A percentile compares a stretch with the other conserved stretches of the same genome.
phyloP scores from a whole-genome alignment of 2,113 vertebrate genomes.

The Mobula birostris region DNA sequence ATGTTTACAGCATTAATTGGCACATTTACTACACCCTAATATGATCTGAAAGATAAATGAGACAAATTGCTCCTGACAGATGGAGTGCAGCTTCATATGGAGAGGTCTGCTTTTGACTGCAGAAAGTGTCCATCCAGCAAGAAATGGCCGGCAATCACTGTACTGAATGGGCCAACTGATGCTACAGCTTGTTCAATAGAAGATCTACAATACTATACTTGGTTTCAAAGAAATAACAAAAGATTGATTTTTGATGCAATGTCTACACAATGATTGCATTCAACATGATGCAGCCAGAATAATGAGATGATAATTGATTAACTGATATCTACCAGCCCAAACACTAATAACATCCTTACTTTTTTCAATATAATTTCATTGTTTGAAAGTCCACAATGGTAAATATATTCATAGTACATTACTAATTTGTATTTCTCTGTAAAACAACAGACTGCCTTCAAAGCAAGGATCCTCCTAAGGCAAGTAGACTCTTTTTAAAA shows the following conservation, averaged over 20 bases:
- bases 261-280: not conserved
- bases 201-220: not conserved
- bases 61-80: slow-evolving; percentile 40
- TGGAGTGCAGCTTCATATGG: not conserved
- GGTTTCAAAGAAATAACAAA: slow-evolving; percentile 2
- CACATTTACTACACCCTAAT: slow-evolving; percentile 45
- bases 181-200: not conserved
- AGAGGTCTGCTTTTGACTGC: not conserved
- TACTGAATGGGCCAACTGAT: not conserved
- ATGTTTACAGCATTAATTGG: slow-evolving; percentile 56
- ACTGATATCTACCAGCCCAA: not conserved
- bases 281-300: not conserved
- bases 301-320: slow-evolving; percentile 22
- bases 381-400: not conserved
- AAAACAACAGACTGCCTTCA: not conserved
- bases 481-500: not conserved
- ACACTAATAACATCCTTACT: not conserved
- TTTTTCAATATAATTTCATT: slow-evolving; percentile 16
- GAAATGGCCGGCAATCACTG: slow-evolving; percentile 32
- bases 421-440: not conserved
- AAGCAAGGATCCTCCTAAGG: too few relatives aligned
- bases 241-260: not conserved
- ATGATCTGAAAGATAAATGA: slow-evolving; percentile 42
- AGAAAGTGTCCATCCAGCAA: slow-evolving; percentile 22
- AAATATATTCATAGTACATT: slow-evolving; percentile 5